phyloP scores from a whole-genome alignment of 2,113 vertebrate species.

The Clupea harengus region DNA sequence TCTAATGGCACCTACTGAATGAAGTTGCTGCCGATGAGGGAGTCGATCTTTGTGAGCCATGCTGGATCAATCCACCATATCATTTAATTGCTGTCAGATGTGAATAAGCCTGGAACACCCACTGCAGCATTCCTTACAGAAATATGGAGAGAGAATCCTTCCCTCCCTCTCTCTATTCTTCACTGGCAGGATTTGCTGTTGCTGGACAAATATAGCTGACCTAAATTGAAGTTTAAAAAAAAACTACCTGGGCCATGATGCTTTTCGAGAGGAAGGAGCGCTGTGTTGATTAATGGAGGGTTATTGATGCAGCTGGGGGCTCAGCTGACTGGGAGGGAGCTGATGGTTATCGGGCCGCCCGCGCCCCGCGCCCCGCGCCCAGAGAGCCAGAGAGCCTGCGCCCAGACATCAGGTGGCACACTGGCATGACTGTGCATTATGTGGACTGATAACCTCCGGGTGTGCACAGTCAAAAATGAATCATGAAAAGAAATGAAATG shows the following conservation, averaged over 20 bases:
- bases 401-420: constrained; percentile 19
- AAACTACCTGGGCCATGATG: background rate
- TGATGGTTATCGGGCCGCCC: constrained; percentile 9
- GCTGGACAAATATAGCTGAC: constrained; percentile 14
- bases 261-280: background rate
- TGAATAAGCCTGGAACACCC: constrained; percentile 14
- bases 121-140: background rate
- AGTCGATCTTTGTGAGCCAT: background rate
- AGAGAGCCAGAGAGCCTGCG: background rate
- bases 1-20: constrained; percentile 12
- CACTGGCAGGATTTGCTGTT: background rate
- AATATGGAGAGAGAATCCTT: background rate
- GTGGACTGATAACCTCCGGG: constrained; percentile 32
- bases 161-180: background rate
- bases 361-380: too few species aligned
- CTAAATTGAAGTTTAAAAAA: background rate
- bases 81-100: constrained; percentile 15
- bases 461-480: constrained; percentile 15
- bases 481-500: background rate
- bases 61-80: constrained; percentile 10
- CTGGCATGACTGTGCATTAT: constrained; percentile 39
- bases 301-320: constrained; percentile 10
- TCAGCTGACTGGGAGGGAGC: constrained; percentile 12
- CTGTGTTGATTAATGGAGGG: constrained; percentile 4
- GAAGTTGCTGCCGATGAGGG: background rate